Evolutionary conservation across 2,797 vertebrate genomes (phyloP).

Genomic region (Poecilia picta): DNA sequence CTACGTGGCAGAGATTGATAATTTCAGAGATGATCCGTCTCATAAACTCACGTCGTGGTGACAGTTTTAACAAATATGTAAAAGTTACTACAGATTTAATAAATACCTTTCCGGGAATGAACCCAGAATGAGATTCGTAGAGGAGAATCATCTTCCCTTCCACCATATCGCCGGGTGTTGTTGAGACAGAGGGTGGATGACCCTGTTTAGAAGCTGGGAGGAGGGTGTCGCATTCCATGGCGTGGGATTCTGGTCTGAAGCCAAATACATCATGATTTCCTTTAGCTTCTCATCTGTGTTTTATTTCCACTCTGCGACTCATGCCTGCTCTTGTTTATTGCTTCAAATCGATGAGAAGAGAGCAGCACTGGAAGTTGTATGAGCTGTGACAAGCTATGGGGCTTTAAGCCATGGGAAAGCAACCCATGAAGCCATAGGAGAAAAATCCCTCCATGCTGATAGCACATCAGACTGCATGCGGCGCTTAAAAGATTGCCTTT

Average conservation of each 20-base stretch:
- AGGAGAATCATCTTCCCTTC: background rate
- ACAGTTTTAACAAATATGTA: too few relatives aligned
- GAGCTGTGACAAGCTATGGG: background rate
- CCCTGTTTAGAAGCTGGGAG: slow-evolving; percentile 1
- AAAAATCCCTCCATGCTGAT: slow-evolving; percentile 7
- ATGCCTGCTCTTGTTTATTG: slow-evolving; percentile 39
- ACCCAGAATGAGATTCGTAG: background rate
- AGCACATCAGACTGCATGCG: background rate
- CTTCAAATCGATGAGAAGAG: slow-evolving; percentile 14
- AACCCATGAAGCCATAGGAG: background rate
- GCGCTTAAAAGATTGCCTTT: background rate
- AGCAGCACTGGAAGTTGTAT: background rate
- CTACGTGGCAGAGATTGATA: too few relatives aligned
- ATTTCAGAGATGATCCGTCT: too few relatives aligned
- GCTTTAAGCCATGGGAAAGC: slow-evolving; percentile 15
- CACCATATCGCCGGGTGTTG: background rate
- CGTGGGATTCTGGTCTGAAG: slow-evolving; percentile 63
- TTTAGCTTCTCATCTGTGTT: slow-evolving; percentile 42
- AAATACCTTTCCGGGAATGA: slow-evolving; percentile 5
- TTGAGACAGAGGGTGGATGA: slow-evolving; percentile 35
- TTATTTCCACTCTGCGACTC: slow-evolving; percentile 29
- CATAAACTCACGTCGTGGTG: too few relatives aligned
- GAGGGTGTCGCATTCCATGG: slow-evolving; percentile 23
- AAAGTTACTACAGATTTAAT: too few relatives aligned
- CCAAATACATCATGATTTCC: slow-evolving; percentile 49